Percentiles rank a stretch among this genome's conserved stretches.
Evolutionary conservation across 2,888 invertebrate species (phyloP).

Genomic region (Coelogynopora nodosa): DNA sequence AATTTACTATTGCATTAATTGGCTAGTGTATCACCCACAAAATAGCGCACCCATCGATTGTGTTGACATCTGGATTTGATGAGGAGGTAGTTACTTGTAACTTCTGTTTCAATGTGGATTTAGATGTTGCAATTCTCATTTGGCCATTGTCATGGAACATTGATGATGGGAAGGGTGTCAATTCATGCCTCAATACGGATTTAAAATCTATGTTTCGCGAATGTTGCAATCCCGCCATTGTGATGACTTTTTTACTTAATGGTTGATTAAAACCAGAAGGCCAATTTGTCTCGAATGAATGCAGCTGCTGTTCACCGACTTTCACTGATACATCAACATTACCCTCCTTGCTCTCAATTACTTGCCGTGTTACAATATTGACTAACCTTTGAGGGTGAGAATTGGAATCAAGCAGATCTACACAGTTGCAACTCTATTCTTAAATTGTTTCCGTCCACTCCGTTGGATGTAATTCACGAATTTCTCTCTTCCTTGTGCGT

Average conservation of each 20-base stretch:
- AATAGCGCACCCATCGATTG: neutral
- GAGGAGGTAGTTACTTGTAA: neutral
- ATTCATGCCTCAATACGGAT: neutral
- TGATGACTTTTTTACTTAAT: neutral
- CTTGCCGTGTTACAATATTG: neutral
- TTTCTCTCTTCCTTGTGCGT: neutral
- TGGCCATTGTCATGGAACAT: neutral
- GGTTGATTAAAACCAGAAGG: neutral
- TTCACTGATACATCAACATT: neutral
- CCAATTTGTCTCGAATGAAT: neutral
- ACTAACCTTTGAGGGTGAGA: neutral
- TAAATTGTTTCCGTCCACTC: neutral
- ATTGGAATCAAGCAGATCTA: neutral
- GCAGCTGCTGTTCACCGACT: neutral
- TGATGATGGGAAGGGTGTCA: neutral
- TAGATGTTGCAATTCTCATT: constrained; percentile 12
- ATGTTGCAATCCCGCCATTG: neutral
- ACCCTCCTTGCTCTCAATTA: neutral
- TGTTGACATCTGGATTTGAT: neutral
- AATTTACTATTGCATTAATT: neutral
- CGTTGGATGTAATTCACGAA: neutral
- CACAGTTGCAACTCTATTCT: neutral
- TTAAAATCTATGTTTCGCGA: neutral
- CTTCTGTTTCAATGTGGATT: neutral
- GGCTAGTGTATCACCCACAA: neutral